phyloP scores from a whole-genome alignment of 2,797 vertebrate species.

The Diplodus puntazzo region DNA sequence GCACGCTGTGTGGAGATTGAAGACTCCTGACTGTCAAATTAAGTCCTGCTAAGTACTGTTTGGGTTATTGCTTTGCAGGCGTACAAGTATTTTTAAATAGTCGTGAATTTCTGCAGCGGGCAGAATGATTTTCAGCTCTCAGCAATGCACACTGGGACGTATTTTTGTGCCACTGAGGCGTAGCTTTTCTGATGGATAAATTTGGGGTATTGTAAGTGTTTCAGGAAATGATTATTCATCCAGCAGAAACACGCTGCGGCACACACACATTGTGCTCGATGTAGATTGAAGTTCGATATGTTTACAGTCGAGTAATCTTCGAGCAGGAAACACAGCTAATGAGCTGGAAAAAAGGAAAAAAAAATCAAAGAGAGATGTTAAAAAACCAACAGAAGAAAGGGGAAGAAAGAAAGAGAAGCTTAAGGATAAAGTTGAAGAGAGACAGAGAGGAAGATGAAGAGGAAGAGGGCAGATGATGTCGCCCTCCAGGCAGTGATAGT shows the following conservation, averaged over 20 bases:
- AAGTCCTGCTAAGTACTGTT: conserved; percentile 74
- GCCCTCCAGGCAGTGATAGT: conserved; percentile 1
- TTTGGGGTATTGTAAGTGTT: conserved; percentile 9
- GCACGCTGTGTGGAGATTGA: conserved; percentile 61
- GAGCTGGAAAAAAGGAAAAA: neutral
- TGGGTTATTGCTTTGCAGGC: conserved; percentile 60
- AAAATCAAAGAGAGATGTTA: neutral
- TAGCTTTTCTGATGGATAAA: neutral
- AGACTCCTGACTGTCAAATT: conserved; percentile 75
- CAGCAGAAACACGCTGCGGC: neutral
- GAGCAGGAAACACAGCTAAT: neutral
- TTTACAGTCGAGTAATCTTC: neutral
- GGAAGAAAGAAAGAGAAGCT: neutral
- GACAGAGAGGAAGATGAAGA: neutral
- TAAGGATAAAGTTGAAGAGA: neutral
- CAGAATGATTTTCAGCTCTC: conserved; percentile 17
- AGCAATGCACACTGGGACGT: conserved; percentile 3
- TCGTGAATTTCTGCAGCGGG: conserved; percentile 22
- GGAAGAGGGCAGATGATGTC: conserved; percentile 5
- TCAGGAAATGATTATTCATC: neutral
- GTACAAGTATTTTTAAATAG: conserved; percentile 46
- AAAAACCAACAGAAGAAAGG: neutral
- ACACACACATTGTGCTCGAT: neutral
- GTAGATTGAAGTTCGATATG: conserved; percentile 8
- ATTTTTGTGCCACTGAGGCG: neutral